phyloP scores from a whole-genome alignment of 2,888 invertebrate genomes.

The Dugesia japonica region DNA sequence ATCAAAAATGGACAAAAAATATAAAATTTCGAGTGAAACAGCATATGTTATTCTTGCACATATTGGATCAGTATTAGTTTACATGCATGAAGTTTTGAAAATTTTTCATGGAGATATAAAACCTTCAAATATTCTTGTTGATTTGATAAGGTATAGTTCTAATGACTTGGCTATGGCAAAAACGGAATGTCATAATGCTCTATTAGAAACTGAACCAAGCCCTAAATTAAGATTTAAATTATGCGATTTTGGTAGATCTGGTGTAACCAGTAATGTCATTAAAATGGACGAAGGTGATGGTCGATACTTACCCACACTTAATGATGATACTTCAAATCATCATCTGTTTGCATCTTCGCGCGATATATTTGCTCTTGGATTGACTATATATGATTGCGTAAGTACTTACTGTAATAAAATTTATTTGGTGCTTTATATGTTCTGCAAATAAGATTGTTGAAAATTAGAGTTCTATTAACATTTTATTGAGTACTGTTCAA shows the following conservation, averaged over 20 bases:
- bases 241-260: background rate
- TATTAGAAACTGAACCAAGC: background rate
- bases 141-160: background rate
- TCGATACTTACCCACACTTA: slow-evolving; percentile 21
- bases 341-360: background rate
- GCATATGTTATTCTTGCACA: background rate
- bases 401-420: background rate
- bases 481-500: too few species aligned
- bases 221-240: background rate
- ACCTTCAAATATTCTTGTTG: slow-evolving; percentile 29
- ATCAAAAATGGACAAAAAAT: background rate
- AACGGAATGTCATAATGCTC: background rate
- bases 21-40: background rate
- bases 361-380: slow-evolving; percentile 28
- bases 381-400: slow-evolving; percentile 22
- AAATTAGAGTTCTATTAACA: too few species aligned
- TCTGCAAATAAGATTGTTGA: too few species aligned
- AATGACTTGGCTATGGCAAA: background rate
- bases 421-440: too few species aligned
- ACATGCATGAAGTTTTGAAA: background rate
- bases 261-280: background rate
- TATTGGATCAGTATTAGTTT: background rate
- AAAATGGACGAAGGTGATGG: slow-evolving; percentile 30
- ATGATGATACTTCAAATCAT: background rate
- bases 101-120: slow-evolving; percentile 29